Percentiles rank a stretch among this genome's conserved stretches.
Conservation (phyloP, 2,888 invertebrate species). For the Acronicta psi region DNA sequence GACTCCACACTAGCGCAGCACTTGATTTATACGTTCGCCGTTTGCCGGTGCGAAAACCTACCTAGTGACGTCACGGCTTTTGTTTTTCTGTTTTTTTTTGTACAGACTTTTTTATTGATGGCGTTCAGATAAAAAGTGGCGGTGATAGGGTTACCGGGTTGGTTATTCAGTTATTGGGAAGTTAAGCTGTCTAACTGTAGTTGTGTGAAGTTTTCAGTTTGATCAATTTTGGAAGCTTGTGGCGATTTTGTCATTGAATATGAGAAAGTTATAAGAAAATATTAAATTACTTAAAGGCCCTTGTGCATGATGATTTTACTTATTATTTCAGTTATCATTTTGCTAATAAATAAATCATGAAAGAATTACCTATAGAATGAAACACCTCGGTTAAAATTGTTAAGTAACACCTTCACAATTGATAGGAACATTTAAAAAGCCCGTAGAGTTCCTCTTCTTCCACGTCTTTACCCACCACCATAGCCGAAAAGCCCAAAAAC, state of each 20-base stretch:
- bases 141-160: conserved; percentile 69
- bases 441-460: too few relatives aligned
- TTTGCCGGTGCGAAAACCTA: conserved; percentile 84
- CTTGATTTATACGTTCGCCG: conserved; percentile 85
- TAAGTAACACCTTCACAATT: too few relatives aligned
- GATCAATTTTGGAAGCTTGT: neutral
- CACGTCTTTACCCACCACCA: conserved; percentile 23
- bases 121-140: conserved; percentile 84
- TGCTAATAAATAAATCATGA: too few relatives aligned
- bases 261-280: too few relatives aligned
- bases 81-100: conserved; percentile 67
- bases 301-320: too few relatives aligned
- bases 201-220: neutral
- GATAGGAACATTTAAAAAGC: too few relatives aligned
- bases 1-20: conserved; percentile 80
- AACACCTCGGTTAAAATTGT: too few relatives aligned
- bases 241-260: too few relatives aligned
- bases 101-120: conserved; percentile 84
- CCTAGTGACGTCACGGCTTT: conserved; percentile 86
- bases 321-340: too few relatives aligned
- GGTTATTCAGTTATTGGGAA: conserved; percentile 27
- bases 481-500: conserved; percentile 14
- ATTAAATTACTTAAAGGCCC: too few relatives aligned
- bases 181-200: neutral
- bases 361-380: too few relatives aligned